Evolutionary conservation across 2,888 invertebrate species (phyloP).

Genomic region (Drosophila rellima): DNA sequence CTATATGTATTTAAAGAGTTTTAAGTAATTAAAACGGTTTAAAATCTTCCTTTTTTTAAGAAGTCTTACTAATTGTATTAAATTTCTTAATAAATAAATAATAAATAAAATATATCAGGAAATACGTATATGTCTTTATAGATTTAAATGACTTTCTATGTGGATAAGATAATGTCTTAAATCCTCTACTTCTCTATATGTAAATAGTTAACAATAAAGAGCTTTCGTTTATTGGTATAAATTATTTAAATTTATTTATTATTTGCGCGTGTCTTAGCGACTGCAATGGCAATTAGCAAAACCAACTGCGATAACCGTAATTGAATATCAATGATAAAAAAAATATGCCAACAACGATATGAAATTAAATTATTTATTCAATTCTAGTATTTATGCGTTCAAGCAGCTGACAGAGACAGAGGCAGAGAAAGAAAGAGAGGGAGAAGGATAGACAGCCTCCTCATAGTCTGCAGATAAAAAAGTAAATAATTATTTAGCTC

Average conservation of each 20-base stretch:
- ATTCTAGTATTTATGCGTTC: constrained; percentile 39
- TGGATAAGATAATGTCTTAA: not conserved
- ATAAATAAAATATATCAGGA: not conserved
- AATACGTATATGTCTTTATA: constrained; percentile 2
- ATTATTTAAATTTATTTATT: constrained; percentile 31
- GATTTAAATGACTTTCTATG: not conserved
- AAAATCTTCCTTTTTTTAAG: too few species aligned
- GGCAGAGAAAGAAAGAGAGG: not conserved
- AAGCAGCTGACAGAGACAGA: constrained; percentile 41
- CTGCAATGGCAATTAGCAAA: constrained; percentile 54
- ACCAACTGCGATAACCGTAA: constrained; percentile 65
- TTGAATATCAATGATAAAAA: constrained; percentile 72
- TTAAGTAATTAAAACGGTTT: too few species aligned
- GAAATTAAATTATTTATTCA: constrained; percentile 41
- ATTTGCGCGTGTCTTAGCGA: constrained; percentile 59
- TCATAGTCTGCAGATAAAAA: constrained; percentile 46
- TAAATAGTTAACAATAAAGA: constrained; percentile 1
- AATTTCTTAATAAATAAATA: too few species aligned
- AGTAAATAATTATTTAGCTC: constrained; percentile 59
- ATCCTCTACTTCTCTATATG: not conserved
- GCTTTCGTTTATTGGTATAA: constrained; percentile 18
- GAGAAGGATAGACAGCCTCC: not conserved
- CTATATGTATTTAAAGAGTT: too few species aligned
- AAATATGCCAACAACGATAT: constrained; percentile 5
- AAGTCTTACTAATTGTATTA: too few species aligned